Percentiles rank a stretch among this genome's conserved stretches.
Conservation (phyloP, 2,888 invertebrate species). For the Aporophyla nigra region DNA sequence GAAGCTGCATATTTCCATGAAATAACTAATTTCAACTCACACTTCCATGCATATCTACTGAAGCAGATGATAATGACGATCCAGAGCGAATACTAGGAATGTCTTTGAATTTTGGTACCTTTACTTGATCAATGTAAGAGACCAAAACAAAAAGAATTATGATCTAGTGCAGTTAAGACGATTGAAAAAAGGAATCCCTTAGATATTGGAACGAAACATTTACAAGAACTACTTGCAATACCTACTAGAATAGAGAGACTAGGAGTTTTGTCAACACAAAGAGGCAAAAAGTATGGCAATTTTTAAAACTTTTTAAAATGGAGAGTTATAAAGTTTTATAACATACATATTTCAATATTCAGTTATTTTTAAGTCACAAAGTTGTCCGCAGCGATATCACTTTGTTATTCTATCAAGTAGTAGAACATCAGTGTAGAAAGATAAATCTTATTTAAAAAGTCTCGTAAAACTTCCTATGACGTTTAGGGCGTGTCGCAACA, state of each 20-base stretch:
- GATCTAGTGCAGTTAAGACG: neutral
- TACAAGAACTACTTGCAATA: neutral
- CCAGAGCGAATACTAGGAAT: neutral
- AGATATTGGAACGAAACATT: neutral
- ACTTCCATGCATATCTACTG: neutral
- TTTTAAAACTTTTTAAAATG: neutral
- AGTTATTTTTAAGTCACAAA: conserved; percentile 12
- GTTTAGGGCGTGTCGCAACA: conserved; percentile 30
- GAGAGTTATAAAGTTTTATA: neutral
- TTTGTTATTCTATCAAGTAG: conserved; percentile 18
- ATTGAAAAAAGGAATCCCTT: neutral
- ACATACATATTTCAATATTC: neutral
- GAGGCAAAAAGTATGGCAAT: too few species aligned
- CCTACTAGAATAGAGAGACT: neutral
- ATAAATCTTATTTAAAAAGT: conserved; percentile 44
- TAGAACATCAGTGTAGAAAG: conserved; percentile 10
- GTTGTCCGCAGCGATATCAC: neutral
- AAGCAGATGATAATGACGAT: neutral
- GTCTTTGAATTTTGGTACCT: neutral
- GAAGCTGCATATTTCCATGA: neutral
- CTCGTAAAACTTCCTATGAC: conserved; percentile 51
- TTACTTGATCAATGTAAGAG: neutral
- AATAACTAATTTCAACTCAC: neutral
- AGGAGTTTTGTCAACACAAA: neutral
- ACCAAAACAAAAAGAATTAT: neutral